Percentiles rank a stretch among this genome's conserved stretches.
Conservation (phyloP, 2,113 vertebrate species). For the Strigops habroptila region DNA sequence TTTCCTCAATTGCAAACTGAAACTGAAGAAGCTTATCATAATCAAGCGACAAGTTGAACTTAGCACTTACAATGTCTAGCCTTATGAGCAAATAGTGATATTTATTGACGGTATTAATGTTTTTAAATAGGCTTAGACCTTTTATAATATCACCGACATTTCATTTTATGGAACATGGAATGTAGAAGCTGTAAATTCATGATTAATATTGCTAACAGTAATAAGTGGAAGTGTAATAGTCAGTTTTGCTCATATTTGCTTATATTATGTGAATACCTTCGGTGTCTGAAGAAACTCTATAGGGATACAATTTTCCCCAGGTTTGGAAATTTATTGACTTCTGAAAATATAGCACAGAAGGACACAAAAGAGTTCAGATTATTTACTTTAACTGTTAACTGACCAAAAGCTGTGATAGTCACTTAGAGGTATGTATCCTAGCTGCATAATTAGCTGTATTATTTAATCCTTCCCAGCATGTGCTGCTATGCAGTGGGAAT, state of each 20-base stretch:
- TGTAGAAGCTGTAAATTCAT: conserved; percentile 46
- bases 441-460: conserved; percentile 55
- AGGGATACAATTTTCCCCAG: conserved; percentile 60
- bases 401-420: conserved; percentile 50
- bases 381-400: conserved; percentile 62
- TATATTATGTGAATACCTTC: conserved; percentile 29
- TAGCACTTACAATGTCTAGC: conserved; percentile 55
- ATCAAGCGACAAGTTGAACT: conserved; percentile 63
- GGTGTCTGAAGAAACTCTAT: conserved; percentile 21
- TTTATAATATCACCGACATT: conserved; percentile 37
- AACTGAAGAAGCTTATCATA: conserved; percentile 62
- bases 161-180: conserved; percentile 58
- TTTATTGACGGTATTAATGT: conserved; percentile 64
- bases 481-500: conserved; percentile 51
- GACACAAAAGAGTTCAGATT: conserved; percentile 31
- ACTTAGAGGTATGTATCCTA: conserved; percentile 39
- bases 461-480: conserved; percentile 63
- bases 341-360: conserved; percentile 57
- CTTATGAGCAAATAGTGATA: conserved; percentile 62
- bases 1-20: conserved; percentile 44
- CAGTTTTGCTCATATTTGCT: conserved; percentile 48
- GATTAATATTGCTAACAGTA: conserved; percentile 42
- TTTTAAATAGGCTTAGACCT: conserved; percentile 60
- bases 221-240: conserved; percentile 47
- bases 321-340: conserved; percentile 64